These are phyloP conservation scores for Coecobrya sp. DNA, from an alignment of 2,888 invertebrate species.

Conservation along the genomic window DNA sequence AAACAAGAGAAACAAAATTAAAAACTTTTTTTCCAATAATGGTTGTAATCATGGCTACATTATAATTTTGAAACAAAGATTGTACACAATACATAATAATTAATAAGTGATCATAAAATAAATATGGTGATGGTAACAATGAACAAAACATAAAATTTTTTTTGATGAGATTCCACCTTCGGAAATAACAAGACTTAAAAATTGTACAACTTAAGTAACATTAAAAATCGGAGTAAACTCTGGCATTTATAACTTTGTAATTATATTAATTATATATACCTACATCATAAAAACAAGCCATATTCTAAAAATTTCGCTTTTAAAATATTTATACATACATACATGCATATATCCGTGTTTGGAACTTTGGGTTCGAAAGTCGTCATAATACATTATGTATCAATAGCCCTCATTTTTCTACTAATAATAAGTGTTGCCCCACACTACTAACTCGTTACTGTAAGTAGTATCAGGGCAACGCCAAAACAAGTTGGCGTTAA, in stretches of 20 bases:
- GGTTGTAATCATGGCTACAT: not conserved
- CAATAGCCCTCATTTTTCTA: too few species aligned
- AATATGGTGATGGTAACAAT: constrained; percentile 15
- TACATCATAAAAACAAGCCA: not conserved
- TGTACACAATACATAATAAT: constrained; percentile 2
- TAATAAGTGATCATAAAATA: constrained; percentile 38
- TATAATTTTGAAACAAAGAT: constrained; percentile 33
- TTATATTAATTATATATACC: not conserved
- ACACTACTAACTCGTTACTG: too few species aligned
- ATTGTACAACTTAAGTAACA: not conserved
- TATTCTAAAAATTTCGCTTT: not conserved
- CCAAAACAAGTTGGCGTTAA: not conserved
- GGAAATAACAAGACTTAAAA: not conserved
- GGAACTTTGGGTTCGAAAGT: too few species aligned
- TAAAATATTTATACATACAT: too few species aligned
- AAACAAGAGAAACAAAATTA: not conserved
- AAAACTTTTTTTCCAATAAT: not conserved
- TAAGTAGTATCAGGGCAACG: not conserved
- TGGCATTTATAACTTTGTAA: not conserved
- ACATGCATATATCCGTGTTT: too few species aligned
- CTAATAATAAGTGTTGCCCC: too few species aligned
- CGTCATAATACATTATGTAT: too few species aligned
- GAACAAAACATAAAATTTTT: constrained; percentile 5
- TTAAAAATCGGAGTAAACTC: not conserved
- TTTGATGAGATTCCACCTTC: constrained; percentile 24